phyloP scores from a whole-genome alignment of 2,797 vertebrate genomes.

The Thamnophis elegans region DNA sequence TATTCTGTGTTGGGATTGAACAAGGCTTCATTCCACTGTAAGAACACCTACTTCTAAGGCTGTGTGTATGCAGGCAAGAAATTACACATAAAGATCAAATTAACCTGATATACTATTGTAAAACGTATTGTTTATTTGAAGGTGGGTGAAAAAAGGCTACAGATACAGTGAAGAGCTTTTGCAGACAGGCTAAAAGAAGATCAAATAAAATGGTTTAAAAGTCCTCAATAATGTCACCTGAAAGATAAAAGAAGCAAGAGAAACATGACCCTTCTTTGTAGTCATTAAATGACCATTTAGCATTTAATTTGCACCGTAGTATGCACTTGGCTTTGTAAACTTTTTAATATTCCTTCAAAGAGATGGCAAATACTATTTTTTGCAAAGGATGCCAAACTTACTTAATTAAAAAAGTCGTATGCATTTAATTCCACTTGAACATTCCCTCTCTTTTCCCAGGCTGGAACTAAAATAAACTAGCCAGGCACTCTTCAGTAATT shows the following conservation, averaged over 20 bases:
- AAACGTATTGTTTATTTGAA: background rate
- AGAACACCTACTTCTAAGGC: background rate
- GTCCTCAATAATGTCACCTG: background rate
- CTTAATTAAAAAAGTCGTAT: constrained; percentile 27
- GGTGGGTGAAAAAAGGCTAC: background rate
- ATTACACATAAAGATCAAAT: background rate
- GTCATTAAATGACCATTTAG: background rate
- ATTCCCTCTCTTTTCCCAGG: background rate
- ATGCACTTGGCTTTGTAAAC: background rate
- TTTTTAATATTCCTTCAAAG: background rate
- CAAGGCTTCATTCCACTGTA: background rate
- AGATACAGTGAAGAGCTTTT: background rate
- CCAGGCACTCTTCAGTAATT: constrained; percentile 28
- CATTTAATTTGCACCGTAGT: background rate
- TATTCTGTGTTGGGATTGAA: background rate
- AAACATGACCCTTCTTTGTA: background rate
- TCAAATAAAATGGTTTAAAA: background rate
- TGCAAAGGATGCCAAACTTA: background rate
- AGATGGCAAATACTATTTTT: background rate
- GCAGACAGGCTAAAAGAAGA: background rate
- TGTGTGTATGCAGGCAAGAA: background rate
- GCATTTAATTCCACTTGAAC: constrained; percentile 26
- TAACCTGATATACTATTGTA: background rate
- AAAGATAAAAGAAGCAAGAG: background rate
- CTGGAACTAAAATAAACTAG: constrained; percentile 1